phyloP scores from a whole-genome alignment of 2,113 vertebrate genomes.

The Psophia crepitans region DNA sequence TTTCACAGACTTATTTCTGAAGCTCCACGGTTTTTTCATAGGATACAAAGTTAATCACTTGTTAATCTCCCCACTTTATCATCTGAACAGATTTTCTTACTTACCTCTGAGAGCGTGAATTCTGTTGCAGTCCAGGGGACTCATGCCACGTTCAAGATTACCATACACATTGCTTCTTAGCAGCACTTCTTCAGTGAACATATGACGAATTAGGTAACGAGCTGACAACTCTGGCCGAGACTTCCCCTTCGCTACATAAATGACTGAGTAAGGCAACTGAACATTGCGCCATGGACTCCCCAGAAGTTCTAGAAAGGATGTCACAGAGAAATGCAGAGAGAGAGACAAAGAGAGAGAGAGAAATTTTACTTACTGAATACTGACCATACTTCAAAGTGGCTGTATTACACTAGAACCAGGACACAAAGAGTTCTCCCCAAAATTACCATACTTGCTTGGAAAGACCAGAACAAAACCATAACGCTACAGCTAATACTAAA shows the following conservation, averaged over 20 bases:
- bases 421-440: background rate
- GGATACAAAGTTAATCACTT: background rate
- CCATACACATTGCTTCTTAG: conserved; percentile 77
- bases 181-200: conserved; percentile 78
- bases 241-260: conserved; percentile 68
- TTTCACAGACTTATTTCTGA: background rate
- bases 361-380: background rate
- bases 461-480: background rate
- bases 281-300: conserved; percentile 70
- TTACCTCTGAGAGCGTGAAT: conserved; percentile 80
- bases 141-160: conserved; percentile 56
- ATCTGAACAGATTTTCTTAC: background rate
- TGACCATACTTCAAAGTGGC: background rate
- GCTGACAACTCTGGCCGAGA: conserved; percentile 72
- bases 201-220: conserved; percentile 73
- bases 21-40: background rate
- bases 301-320: conserved; percentile 64
- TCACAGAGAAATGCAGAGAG: background rate
- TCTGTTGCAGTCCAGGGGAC: conserved; percentile 72
- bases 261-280: conserved; percentile 66
- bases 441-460: background rate
- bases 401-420: background rate
- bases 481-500: background rate
- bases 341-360: background rate
- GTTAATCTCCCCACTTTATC: background rate